Evolutionary conservation across 2,113 vertebrate genomes (phyloP), one percentile per base, ranked within the genome.

Genomic region (Castor canadensis): DNA sequence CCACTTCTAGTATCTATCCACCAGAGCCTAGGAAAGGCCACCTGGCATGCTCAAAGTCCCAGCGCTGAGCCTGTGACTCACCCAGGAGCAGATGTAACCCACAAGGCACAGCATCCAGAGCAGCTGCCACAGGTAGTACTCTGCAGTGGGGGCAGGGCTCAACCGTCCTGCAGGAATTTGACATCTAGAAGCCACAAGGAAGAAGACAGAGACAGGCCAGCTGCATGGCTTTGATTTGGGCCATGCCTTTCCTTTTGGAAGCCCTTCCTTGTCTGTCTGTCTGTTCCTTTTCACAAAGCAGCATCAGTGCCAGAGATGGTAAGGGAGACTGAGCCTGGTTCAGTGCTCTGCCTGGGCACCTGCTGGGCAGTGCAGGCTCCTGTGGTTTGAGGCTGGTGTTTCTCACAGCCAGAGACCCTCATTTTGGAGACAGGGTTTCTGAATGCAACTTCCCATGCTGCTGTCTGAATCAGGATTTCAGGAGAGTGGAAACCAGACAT

Each of bases 21-120:
- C 47, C 58, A 15, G 22, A 24, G 45, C 71, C 90, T 89, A 90
- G 90, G 24, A 71, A 82, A 77, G n/a, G 90, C 79, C 90, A 58
- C 76, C 90, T 62, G 71, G 60, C 4, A 11, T 20, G 47, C 4
- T 3, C 47, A 47, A 56, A 56, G 54, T 19, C 80, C 32, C 20
- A 24, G 56, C 32, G 40, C 54, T 1, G 7, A 49, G 79, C 52
- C 6, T 13, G 9, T 79, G 94, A 64, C 69, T 71, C 90, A 72
- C 3, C 2, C 11, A 4, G 5, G 66, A 66, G 40, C 73, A 91
- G 88, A 87, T 56, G 73, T 47, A 52, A n/a, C 73, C 62, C n/a
- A n/a, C 11, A 2, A 16, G 38, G 24, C 13, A 16, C 17, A 81
- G 75, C 76, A 8, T 28, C 2, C 3, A 7, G 6, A 10, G 58